Conservation (phyloP, 2,888 invertebrate genomes). For the Drosophila suboccidentalis region DNA sequence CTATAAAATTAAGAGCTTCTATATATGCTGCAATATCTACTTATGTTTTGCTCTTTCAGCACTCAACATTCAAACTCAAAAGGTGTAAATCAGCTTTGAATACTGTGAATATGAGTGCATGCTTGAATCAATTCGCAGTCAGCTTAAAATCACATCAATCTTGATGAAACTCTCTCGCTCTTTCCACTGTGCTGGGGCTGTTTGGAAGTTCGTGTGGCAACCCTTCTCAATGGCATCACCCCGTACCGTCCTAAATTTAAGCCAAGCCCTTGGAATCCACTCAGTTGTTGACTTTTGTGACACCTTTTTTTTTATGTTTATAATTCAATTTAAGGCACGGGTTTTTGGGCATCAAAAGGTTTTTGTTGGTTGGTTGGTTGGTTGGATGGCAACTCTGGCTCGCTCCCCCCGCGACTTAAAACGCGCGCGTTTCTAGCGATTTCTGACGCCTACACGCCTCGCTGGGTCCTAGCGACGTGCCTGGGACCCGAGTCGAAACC, state of each 20-base stretch:
- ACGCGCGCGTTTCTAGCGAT: constrained; percentile 52
- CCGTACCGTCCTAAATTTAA: not conserved
- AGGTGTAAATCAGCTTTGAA: constrained; percentile 24
- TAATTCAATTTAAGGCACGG: constrained; percentile 70
- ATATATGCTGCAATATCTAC: not conserved
- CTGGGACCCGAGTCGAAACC: not conserved
- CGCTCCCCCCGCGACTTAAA: constrained; percentile 49
- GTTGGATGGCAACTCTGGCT: constrained; percentile 28
- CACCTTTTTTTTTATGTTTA: constrained; percentile 61
- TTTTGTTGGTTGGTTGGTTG: constrained; percentile 25
- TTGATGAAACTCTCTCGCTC: constrained; percentile 16
- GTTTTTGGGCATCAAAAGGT: constrained; percentile 66
- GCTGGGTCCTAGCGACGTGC: constrained; percentile 50
- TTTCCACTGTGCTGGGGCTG: not conserved
- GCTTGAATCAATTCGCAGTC: constrained; percentile 56
- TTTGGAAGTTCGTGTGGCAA: constrained; percentile 12
- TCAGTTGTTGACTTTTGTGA: constrained; percentile 65
- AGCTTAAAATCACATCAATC: constrained; percentile 65
- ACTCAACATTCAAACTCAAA: not conserved
- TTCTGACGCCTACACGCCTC: constrained; percentile 65
- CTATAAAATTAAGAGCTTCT: not conserved
- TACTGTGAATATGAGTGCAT: constrained; percentile 43
- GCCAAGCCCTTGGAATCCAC: constrained; percentile 27
- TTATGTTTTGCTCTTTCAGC: not conserved
- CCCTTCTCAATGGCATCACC: constrained; percentile 35